Percentiles rank a stretch among this genome's conserved stretches.
Conservation (phyloP, 1,140 invertebrate species). For the Achatina immaculata region DNA sequence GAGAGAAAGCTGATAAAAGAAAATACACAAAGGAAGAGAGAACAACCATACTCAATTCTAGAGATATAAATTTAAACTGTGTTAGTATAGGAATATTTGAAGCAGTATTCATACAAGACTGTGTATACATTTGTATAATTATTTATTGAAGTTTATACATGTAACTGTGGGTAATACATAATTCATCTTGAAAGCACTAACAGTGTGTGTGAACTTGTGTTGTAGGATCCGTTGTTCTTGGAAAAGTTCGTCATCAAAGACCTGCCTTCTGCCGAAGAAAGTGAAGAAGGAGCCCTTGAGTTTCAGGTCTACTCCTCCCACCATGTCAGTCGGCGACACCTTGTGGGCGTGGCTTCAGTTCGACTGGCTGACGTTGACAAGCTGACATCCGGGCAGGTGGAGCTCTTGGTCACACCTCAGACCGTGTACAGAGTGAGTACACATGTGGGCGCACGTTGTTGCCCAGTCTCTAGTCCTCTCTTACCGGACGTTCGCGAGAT, state of each 20-base stretch:
- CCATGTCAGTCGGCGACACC: constrained; percentile 59
- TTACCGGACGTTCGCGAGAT: too few species aligned
- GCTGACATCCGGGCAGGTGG: constrained; percentile 57
- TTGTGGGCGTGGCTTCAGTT: constrained; percentile 62
- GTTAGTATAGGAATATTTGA: too few species aligned
- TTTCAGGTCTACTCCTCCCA: constrained; percentile 67
- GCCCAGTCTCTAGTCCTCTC: background rate
- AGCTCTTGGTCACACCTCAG: constrained; percentile 62
- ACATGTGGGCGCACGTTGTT: too few species aligned
- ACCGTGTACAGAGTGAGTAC: constrained; percentile 63
- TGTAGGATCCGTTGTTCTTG: constrained; percentile 63
- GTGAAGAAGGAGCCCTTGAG: constrained; percentile 59
- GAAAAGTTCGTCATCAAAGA: constrained; percentile 66
- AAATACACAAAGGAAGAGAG: too few species aligned
- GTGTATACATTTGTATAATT: background rate
- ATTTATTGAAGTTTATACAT: background rate
- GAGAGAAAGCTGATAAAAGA: too few species aligned
- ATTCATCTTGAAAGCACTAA: background rate
- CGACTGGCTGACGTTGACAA: constrained; percentile 55
- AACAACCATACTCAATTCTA: too few species aligned
- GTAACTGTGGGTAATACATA: background rate
- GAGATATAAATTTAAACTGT: too few species aligned
- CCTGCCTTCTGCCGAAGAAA: constrained; percentile 53
- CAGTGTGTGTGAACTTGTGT: background rate
- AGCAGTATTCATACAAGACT: too few species aligned